phyloP scores from a whole-genome alignment of 2,113 vertebrate genomes.

The Gallinago paraguaiae region DNA sequence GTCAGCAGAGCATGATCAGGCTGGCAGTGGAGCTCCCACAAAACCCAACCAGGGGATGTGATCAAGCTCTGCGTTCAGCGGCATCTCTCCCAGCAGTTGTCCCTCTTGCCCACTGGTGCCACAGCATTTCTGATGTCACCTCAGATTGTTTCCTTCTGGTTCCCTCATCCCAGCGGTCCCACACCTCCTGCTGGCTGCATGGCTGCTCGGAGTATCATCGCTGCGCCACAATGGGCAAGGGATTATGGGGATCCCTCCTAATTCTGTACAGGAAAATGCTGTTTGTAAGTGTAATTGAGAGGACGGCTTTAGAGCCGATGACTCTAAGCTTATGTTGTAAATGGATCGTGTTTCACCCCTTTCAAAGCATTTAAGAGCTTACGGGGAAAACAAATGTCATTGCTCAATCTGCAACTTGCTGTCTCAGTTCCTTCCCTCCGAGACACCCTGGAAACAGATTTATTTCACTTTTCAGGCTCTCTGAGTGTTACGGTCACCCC shows the following conservation, averaged over 20 bases:
- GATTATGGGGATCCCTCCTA: background rate
- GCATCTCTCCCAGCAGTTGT: background rate
- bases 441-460: background rate
- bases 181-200: background rate
- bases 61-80: accelerated
- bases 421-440: constrained; percentile 29
- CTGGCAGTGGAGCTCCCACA: background rate
- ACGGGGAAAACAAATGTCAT: constrained; percentile 61
- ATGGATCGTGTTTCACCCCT: constrained; percentile 54
- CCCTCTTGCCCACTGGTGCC: background rate
- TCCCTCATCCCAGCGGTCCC: background rate
- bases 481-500: background rate
- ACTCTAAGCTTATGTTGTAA: background rate
- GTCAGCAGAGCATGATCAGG: background rate
- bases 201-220: accelerated
- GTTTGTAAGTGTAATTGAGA: constrained; percentile 28
- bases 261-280: background rate
- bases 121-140: background rate
- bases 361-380: constrained; percentile 47
- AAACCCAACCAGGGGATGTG: background rate
- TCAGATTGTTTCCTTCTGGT: background rate
- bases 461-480: background rate
- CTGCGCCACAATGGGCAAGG: background rate
- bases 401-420: constrained; percentile 43
- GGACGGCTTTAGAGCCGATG: background rate